Base-by-base conservation (phyloP, 2,888 invertebrate genomes). In the Macrosiphum euphorbiae region DNA sequence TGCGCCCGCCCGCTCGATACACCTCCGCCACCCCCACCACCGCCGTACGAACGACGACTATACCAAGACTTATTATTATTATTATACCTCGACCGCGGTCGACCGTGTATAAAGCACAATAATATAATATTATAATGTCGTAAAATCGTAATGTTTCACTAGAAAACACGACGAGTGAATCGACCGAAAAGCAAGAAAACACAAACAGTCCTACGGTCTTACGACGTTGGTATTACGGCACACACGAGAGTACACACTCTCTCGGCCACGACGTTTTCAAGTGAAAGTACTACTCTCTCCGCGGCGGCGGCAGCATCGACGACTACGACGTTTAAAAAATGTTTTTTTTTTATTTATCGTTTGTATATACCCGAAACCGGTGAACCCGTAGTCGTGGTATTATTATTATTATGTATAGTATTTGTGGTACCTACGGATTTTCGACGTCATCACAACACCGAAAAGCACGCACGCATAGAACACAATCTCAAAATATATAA, bases 201-300 rank as follows among this genome's bases (percentile, higher is more conserved):
- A 88, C 88, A 78, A 88, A 78, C 67, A 52, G 24, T 41, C 50
- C 87, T n/a, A 78, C 78, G 78, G 58, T 26, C 58, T 58, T 58
- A 58, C 55, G 78, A 52, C 50, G 44, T 55, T 35, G 44, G 13
- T 88, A 52, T 92, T 87, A 87, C 55, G 7, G 47, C n/a, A 78
- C 67, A 50, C 67, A 26, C 24, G 35, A n/a, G 87, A 52, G 41
- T 26, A 44, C 44, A 61, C 58, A 87, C 87, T 61, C 92, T 67
- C 92, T 61, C 92, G 61, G 35, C 24, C n/a, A n/a, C 52, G 87
- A 92, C 88, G 44, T 92, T 88, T 78, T 88, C 52, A 24, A 92
- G 92, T 92, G 92, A 92, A 92, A 92, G 93, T 93, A 89, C 52
- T 94, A 89, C 86, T 94, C 61, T 90, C 90, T 86, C 93, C 61